These are phyloP conservation scores for Oedothorax gibbosus DNA, from an alignment of 1,140 invertebrate genomes.

Conservation along the genomic window DNA sequence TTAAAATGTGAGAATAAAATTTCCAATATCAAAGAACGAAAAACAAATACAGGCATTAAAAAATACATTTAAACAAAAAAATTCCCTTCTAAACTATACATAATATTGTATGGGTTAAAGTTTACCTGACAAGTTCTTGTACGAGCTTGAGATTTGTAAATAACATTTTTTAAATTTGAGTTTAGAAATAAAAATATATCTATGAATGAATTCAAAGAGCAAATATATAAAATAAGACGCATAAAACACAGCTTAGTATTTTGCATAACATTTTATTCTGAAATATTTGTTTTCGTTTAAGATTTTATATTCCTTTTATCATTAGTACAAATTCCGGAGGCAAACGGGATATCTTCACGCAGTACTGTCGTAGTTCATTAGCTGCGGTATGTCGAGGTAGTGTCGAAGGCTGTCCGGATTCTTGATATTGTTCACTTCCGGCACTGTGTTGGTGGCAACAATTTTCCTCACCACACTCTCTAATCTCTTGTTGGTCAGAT, in stretches of 20 bases:
- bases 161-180: too few relatives aligned
- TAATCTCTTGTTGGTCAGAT: conserved; percentile 74
- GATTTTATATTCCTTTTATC: neutral
- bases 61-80: too few relatives aligned
- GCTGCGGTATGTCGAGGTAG: conserved; percentile 19
- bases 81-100: too few relatives aligned
- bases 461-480: conserved; percentile 74
- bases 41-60: too few relatives aligned
- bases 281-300: neutral
- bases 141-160: too few relatives aligned
- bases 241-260: neutral
- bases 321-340: neutral
- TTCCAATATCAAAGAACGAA: too few relatives aligned
- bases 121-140: too few relatives aligned
- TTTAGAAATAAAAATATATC: neutral
- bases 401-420: conserved; percentile 30
- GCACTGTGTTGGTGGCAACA: conserved; percentile 66
- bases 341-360: neutral
- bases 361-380: neutral
- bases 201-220: neutral
- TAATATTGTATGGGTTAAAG: too few relatives aligned
- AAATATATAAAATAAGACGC: neutral
- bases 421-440: conserved; percentile 15
- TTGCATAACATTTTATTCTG: neutral
- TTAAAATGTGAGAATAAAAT: too few relatives aligned